Conservation (phyloP, 1,140 invertebrate genomes). For the Charaxes varanes region DNA sequence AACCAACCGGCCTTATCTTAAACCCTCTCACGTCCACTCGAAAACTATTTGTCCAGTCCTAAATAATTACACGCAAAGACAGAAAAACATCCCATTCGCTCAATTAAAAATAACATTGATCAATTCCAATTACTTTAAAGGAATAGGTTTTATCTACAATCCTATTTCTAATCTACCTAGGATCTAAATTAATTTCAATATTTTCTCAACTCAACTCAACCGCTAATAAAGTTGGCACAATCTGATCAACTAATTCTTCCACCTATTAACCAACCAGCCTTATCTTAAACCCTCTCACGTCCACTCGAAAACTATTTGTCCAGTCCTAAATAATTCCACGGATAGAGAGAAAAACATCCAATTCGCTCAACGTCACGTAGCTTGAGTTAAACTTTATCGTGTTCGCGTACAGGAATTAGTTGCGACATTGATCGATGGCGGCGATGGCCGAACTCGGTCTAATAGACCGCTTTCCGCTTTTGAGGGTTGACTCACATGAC, state of each 20-base stretch:
- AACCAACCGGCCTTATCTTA: constrained; percentile 36
- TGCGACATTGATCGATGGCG: constrained; percentile 50
- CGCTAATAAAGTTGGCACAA: constrained; percentile 7
- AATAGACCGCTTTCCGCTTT: constrained; percentile 24
- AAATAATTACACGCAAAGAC: constrained; percentile 33
- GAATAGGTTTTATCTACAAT: no score
- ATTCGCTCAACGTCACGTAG: constrained; percentile 40
- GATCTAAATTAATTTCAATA: constrained; percentile 8
- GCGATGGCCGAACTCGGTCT: constrained; percentile 16
- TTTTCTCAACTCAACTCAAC: constrained; percentile 1
- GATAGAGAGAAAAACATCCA: constrained; percentile 38
- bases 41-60: constrained; percentile 49
- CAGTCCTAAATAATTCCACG: constrained; percentile 37
- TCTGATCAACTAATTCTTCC: constrained; percentile 25
- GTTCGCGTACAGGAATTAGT: constrained; percentile 46
- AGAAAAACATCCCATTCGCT: constrained; percentile 42
- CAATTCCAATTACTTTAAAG: no score
- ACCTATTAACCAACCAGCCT: constrained; percentile 35
- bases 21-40: constrained; percentile 43
- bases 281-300: constrained; percentile 44
- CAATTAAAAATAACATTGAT: no score
- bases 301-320: constrained; percentile 51
- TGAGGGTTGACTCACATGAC: constrained; percentile 14
- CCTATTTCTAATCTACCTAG: no score
- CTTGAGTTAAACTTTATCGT: constrained; percentile 42